Evolutionary conservation across 1,140 invertebrate genomes (phyloP), one percentile per base, ranked within the genome.

Genomic region (Charaxes varanes): DNA sequence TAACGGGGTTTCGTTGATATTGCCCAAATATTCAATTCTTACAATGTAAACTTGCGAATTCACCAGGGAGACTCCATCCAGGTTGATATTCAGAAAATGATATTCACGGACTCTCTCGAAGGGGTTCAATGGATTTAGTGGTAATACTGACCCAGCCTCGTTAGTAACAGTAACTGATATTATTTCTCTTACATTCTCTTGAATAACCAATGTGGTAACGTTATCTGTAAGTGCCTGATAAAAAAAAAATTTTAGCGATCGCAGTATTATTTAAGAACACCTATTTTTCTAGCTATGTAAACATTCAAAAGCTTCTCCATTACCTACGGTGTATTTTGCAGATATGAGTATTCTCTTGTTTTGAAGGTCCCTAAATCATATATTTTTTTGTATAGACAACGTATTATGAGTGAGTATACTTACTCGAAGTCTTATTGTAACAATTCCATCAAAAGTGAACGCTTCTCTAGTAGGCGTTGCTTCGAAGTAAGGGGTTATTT

Each of bases 401-500:
- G n/a, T n/a, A n/a, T n/a, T n/a, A n/a, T n/a, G n/a, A n/a, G n/a
- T n/a, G n/a, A 4, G 2, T 19, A 31, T 35, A 62, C 63, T 70
- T 59, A 85, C 70, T 6, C 41, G 42, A 12, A 87, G 26, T 33
- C 61, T 62, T 24, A 92, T 88, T n/a, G 54, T 77, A 0, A 90
- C 86, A 23, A 74, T 64, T 14, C 91, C 91, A 34, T 85, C 63
- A 57, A 92, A 91, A 5, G 77, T 86, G 49, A 90, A 91, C 10
- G 84, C 82, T 26, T 85, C 81, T 6, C 58, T 65, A 31, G 70
- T 64, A 15, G 52, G 62, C 33, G 42, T 62, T 16, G 54, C 55
- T 47, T 87, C 85, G 30, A 90, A 85, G 59, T 89, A 86, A 1
- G 89, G 88, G 1, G 84, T 76, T 17, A 82, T 61, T 60, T 82